Conservation (phyloP, 2,113 vertebrate genomes). For the Pterophyllum scalare region DNA sequence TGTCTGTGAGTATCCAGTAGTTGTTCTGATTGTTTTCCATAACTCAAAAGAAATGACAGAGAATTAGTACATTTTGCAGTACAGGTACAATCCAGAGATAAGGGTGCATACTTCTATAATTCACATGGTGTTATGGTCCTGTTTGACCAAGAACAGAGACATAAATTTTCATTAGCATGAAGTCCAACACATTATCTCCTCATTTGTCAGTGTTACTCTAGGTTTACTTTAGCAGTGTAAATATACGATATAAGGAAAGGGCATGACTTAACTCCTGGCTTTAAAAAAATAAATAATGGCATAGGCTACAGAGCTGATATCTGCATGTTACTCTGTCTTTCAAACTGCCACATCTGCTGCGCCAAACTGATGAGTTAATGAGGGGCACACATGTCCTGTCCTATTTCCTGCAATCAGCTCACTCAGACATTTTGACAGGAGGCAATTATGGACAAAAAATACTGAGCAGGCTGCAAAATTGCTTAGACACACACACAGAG, state of each 20-base stretch:
- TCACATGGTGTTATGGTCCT: background rate
- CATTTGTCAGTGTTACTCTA: background rate
- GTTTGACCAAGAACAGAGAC: conserved; percentile 1
- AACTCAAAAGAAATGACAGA: background rate
- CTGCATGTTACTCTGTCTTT: conserved; percentile 65
- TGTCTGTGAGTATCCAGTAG: background rate
- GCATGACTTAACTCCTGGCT: background rate
- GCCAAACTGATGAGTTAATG: conserved; percentile 76
- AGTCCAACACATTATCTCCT: background rate
- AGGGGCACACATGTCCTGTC: conserved; percentile 76
- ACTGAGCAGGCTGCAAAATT: conserved; percentile 69
- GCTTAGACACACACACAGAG: conserved; percentile 61
- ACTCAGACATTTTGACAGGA: conserved; percentile 80
- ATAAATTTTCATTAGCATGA: background rate
- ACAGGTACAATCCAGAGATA: background rate
- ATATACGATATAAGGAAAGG: background rate
- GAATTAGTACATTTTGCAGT: background rate
- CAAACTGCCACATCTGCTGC: conserved; percentile 76
- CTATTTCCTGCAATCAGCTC: conserved; percentile 80
- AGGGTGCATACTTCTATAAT: background rate
- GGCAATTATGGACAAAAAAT: conserved; percentile 78
- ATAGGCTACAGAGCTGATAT: conserved; percentile 52
- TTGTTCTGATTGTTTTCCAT: background rate
- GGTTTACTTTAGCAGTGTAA: background rate
- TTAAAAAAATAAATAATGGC: conserved; percentile 17